A percentile compares a stretch with the other conserved stretches of the same genome.
Conservation (phyloP, 2,113 vertebrate species). For the Salvator merianae region DNA sequence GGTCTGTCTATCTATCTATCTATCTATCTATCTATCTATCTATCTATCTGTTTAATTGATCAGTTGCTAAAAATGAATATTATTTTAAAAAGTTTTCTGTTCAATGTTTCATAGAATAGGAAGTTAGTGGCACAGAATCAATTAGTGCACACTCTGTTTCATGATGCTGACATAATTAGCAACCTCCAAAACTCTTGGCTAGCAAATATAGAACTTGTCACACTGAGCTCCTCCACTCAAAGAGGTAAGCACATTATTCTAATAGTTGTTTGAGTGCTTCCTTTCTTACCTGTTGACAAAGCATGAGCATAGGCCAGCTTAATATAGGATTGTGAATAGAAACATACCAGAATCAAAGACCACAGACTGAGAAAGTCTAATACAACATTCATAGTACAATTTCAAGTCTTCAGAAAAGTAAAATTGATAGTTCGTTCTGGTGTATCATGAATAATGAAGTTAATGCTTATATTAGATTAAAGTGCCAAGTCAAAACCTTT, state of each 20-base stretch:
- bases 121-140: no score
- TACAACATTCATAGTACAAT: no score
- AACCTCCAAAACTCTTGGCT: background rate
- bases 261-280: background rate
- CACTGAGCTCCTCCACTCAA: background rate
- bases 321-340: background rate
- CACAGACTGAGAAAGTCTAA: no score
- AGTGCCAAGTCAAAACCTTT: background rate
- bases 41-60: background rate
- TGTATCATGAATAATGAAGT: no score
- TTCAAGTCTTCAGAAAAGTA: background rate
- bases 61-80: background rate
- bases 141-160: no score
- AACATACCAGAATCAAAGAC: background rate
- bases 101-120: background rate
- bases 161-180: background rate
- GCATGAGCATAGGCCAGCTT: background rate
- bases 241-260: background rate
- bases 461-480: background rate
- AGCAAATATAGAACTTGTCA: background rate
- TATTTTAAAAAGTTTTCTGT: background rate
- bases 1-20: no score
- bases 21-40: no score
- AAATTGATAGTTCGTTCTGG: background rate
- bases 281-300: background rate